These are phyloP conservation scores for Drosophila subquinaria DNA, from an alignment of 2,888 invertebrate species.

Conservation along the genomic window DNA sequence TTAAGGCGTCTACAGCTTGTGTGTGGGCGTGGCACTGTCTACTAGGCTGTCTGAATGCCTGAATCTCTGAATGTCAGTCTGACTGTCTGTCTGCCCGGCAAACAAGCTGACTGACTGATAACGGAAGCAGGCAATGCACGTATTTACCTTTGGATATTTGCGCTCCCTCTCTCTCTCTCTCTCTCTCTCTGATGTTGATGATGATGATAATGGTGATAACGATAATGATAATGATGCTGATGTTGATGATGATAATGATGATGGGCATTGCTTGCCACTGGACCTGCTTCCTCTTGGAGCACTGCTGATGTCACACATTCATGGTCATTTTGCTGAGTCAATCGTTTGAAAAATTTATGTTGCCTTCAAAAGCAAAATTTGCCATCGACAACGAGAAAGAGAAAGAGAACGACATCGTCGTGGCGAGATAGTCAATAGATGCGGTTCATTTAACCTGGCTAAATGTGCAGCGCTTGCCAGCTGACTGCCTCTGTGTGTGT, in stretches of 20 bases:
- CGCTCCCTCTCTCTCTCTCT: constrained; percentile 31
- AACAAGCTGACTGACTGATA: constrained; percentile 76
- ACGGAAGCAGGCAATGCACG: constrained; percentile 78
- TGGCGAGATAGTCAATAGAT: constrained; percentile 77
- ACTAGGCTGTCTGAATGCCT: constrained; percentile 2
- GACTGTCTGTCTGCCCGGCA: constrained; percentile 50
- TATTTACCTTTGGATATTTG: constrained; percentile 75
- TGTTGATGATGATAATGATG: constrained; percentile 10
- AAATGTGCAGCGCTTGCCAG: constrained; percentile 71
- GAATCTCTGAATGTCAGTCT: constrained; percentile 18
- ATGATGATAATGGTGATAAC: constrained; percentile 25
- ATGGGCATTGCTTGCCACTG: constrained; percentile 10
- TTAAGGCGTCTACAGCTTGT: constrained; percentile 8
- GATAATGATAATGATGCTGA: constrained; percentile 17
- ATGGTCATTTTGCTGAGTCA: constrained; percentile 81
- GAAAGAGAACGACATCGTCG: constrained; percentile 12
- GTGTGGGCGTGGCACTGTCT: constrained; percentile 41
- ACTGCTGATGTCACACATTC: constrained; percentile 79
- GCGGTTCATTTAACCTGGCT: constrained; percentile 80
- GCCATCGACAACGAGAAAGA: constrained; percentile 46
- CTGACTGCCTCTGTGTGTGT: constrained; percentile 23
- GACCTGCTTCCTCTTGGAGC: constrained; percentile 12
- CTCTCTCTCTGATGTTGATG: constrained; percentile 21
- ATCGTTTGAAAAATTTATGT: constrained; percentile 81
- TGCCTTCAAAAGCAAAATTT: constrained; percentile 80